These are phyloP conservation scores for Rallus limicola DNA, from an alignment of 2,113 vertebrate species.

Conservation along the genomic window DNA sequence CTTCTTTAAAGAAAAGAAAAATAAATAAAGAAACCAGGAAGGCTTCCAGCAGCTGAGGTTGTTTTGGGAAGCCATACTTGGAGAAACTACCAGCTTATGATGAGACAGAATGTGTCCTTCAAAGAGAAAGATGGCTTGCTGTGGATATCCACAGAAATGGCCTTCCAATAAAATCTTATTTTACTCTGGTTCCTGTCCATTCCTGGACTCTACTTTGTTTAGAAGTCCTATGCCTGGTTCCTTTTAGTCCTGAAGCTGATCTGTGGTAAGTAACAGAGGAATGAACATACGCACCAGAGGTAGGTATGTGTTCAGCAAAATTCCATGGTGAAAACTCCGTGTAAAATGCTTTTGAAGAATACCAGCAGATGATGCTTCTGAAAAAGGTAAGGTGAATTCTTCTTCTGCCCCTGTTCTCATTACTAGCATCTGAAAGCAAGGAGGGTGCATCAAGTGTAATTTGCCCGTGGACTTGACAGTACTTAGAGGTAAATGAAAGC, in stretches of 20 bases:
- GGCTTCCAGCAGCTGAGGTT: background rate
- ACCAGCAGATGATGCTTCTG: background rate
- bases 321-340: background rate
- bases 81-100: background rate
- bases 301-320: background rate
- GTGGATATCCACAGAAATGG: background rate
- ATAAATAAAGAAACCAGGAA: background rate
- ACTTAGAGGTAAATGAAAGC: background rate
- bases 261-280: background rate
- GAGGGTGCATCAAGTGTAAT: background rate
- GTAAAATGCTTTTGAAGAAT: background rate
- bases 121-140: background rate
- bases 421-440: background rate
- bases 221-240: background rate
- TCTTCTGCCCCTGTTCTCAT: background rate
- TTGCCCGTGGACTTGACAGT: background rate
- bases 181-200: background rate
- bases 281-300: background rate
- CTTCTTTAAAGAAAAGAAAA: slow-evolving; percentile 9
- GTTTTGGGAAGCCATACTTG: slow-evolving; percentile 2
- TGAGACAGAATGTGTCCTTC: background rate
- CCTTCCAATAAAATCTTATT: background rate
- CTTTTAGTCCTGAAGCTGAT: background rate
- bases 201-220: background rate
- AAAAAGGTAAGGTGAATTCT: slow-evolving; percentile 47